Percentiles rank a stretch among this genome's conserved stretches.
phyloP scores from a whole-genome alignment of 2,888 invertebrate genomes.

The Cantharis flavilabris region DNA sequence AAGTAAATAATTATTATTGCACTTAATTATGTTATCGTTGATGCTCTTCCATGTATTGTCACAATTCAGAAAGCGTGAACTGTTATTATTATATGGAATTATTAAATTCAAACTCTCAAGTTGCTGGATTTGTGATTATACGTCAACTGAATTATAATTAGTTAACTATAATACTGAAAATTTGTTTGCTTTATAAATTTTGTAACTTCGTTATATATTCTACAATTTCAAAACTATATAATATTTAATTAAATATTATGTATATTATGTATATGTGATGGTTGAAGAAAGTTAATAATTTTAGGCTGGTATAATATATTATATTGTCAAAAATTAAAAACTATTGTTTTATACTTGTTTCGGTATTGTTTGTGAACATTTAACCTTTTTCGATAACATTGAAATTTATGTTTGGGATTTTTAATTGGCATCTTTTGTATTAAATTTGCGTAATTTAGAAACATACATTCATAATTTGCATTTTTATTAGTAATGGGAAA shows the following conservation, averaged over 20 bases:
- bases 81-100: not conserved
- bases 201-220: not conserved
- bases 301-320: not conserved
- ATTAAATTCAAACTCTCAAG: not conserved
- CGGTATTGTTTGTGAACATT: not conserved
- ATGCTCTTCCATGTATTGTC: not conserved
- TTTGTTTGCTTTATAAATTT: not conserved
- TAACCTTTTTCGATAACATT: not conserved
- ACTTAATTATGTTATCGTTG: not conserved
- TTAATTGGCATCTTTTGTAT: not conserved
- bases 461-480: not conserved
- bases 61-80: conserved; percentile 3
- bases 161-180: not conserved
- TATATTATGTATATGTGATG: not conserved
- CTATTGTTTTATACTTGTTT: not conserved
- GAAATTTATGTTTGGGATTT: not conserved
- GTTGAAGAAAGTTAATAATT: not conserved
- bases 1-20: not conserved
- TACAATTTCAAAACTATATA: not conserved
- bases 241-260: too few species aligned
- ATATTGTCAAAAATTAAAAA: too few species aligned
- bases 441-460: not conserved
- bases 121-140: not conserved
- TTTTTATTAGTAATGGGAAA: not conserved
- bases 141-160: not conserved